These are phyloP conservation scores for Nothura maculosa DNA, from an alignment of 2,797 vertebrate species.

Conservation along the genomic window DNA sequence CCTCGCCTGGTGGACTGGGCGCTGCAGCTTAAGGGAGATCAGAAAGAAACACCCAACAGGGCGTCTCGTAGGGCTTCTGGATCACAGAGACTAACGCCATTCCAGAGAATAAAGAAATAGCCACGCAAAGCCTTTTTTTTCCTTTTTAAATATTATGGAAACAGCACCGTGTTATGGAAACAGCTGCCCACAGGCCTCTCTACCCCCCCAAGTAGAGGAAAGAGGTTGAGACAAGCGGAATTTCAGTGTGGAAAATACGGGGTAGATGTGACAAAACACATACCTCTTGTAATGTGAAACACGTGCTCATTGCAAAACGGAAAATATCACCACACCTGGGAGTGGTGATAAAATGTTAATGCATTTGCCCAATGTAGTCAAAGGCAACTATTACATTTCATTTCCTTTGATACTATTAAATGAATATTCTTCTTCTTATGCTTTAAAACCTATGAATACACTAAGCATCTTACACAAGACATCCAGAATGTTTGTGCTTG, in stretches of 20 bases:
- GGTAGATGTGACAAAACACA: not conserved
- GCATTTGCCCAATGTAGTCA: not conserved
- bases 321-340: not conserved
- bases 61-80: no score
- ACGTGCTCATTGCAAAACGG: not conserved
- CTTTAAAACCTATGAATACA: not conserved
- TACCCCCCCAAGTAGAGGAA: not conserved
- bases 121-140: not conserved
- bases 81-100: not conserved
- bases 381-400: not conserved
- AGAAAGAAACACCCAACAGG: not conserved
- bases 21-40: not conserved
- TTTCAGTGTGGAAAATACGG: constrained; percentile 1
- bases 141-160: not conserved
- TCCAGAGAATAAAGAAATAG: not conserved
- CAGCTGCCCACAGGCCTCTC: not conserved
- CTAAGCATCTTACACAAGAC: not conserved
- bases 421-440: not conserved
- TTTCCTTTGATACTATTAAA: not conserved
- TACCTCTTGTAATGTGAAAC: rapidly evolving
- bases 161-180: not conserved
- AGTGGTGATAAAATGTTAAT: not conserved
- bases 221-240: not conserved
- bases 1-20: rapidly evolving
- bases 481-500: not conserved